Conservation (phyloP, 2,113 vertebrate species). For the Bos indicus region DNA sequence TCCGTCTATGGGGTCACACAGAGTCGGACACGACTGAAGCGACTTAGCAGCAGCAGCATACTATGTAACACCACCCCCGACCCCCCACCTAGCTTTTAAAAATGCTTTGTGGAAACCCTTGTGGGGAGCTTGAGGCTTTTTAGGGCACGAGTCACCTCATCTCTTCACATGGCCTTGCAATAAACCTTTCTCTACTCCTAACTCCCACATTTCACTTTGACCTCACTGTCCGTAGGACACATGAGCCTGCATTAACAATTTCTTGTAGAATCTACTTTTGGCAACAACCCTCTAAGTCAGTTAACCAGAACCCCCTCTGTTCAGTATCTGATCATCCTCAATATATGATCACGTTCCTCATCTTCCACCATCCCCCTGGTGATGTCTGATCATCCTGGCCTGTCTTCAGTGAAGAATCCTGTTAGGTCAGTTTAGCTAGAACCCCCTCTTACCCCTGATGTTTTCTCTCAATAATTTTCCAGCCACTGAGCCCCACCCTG, state of each 20-base stretch:
- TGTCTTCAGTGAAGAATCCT: not conserved
- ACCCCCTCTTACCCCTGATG: not conserved
- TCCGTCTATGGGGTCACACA: rapidly evolving
- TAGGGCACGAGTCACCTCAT: not conserved
- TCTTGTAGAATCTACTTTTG: not conserved
- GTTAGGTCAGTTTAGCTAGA: not conserved
- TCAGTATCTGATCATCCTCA: not conserved
- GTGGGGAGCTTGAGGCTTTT: not conserved
- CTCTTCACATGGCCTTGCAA: not conserved
- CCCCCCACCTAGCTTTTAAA: not conserved
- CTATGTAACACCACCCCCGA: not conserved
- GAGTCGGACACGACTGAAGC: too few species aligned
- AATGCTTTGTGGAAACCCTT: not conserved
- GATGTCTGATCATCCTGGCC: not conserved
- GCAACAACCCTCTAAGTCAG: not conserved
- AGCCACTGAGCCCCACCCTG: not conserved
- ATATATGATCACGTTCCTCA: not conserved
- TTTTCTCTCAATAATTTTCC: not conserved
- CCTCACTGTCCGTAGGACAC: not conserved
- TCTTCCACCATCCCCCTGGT: not conserved
- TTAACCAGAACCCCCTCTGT: not conserved
- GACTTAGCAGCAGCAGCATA: not conserved
- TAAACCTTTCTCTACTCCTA: not conserved
- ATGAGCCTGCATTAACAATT: not conserved
- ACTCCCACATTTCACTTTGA: not conserved